These are phyloP conservation scores for Odocoileus virginianus DNA, from an alignment of 2,113 vertebrate species.

Conservation along the genomic window DNA sequence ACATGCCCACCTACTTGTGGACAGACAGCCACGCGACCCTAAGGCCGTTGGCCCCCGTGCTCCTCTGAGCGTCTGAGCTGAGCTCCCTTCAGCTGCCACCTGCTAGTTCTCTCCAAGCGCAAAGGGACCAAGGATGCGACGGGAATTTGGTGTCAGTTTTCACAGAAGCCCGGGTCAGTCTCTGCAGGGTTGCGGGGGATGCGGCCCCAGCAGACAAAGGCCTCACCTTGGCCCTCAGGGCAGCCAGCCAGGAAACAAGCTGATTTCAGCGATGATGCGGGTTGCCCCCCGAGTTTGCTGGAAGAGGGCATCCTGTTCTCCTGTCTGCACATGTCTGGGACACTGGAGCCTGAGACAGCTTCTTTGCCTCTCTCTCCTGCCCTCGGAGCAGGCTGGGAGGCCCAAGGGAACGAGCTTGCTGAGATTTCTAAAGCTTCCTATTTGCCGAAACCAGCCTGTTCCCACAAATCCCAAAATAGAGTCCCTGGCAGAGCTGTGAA, in stretches of 20 bases:
- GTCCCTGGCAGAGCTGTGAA: conserved; percentile 56
- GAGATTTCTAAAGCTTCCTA: conserved; percentile 43
- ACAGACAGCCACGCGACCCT: fast-evolving
- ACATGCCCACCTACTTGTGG: fast-evolving
- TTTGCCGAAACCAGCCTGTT: conserved; percentile 40
- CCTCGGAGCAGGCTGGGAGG: background rate
- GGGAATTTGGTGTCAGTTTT: background rate
- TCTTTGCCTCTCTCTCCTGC: background rate
- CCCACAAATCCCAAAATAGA: conserved; percentile 73
- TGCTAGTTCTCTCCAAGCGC: background rate
- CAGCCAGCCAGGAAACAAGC: background rate
- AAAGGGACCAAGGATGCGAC: background rate
- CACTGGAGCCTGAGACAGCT: fast-evolving
- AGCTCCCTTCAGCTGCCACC: background rate
- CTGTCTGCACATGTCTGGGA: background rate
- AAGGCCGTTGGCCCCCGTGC: fast-evolving
- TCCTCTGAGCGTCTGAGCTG: background rate
- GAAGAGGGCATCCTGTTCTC: background rate
- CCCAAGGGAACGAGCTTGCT: background rate
- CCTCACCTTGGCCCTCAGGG: background rate
- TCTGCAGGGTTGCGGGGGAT: background rate
- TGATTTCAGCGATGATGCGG: fast-evolving
- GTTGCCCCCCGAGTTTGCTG: background rate
- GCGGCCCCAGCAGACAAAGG: background rate
- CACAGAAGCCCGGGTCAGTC: background rate